A percentile compares a stretch with the other conserved stretches of the same genome.
These are phyloP conservation scores for Acanthopagrus latus DNA, from an alignment of 2,797 vertebrate genomes.

Conservation along the genomic window DNA sequence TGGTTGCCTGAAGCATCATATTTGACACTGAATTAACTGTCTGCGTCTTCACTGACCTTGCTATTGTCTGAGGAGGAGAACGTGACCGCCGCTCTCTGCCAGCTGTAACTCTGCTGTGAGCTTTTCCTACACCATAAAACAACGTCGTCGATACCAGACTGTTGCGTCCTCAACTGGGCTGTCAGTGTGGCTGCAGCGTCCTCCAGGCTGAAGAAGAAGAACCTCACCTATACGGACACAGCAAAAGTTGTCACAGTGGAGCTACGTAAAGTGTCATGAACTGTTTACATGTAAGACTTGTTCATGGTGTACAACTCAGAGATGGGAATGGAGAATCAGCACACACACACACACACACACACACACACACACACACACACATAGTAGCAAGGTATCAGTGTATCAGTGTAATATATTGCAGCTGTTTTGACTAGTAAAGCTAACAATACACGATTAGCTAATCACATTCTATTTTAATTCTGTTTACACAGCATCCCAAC, in stretches of 20 bases:
- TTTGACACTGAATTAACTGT: background rate
- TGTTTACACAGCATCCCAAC: background rate
- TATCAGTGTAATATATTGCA: background rate
- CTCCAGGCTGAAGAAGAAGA: slow-evolving; percentile 80
- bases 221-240: slow-evolving; percentile 74
- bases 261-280: background rate
- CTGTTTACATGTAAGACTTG: background rate
- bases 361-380: background rate
- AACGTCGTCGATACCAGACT: slow-evolving; percentile 63
- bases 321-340: slow-evolving; percentile 22
- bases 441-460: background rate
- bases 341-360: background rate
- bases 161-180: slow-evolving; percentile 64
- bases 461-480: too few relatives aligned
- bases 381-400: background rate
- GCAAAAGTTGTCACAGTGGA: background rate
- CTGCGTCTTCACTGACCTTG: slow-evolving; percentile 76
- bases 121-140: slow-evolving; percentile 71
- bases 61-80: slow-evolving; percentile 74
- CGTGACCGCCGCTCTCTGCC: slow-evolving; percentile 79
- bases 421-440: background rate
- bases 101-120: slow-evolving; percentile 71
- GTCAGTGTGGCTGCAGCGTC: slow-evolving; percentile 61
- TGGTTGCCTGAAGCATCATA: background rate
- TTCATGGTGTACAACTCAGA: slow-evolving; percentile 19